These are phyloP conservation scores for Drosophila hawaiiensis DNA, from an alignment of 2,888 invertebrate genomes.

Conservation along the genomic window DNA sequence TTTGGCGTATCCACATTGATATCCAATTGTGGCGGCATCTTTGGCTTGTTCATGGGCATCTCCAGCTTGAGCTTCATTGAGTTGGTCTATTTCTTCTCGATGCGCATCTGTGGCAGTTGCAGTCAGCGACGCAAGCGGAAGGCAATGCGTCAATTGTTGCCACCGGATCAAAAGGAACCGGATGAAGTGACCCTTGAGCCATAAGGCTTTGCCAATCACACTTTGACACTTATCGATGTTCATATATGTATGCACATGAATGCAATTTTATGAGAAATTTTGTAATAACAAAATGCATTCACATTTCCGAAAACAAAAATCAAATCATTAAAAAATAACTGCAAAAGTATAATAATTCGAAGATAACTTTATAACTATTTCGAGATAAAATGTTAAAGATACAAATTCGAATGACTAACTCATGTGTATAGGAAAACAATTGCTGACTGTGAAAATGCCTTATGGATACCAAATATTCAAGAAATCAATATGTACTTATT, in stretches of 20 bases:
- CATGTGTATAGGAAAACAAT: background rate
- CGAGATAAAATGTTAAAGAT: background rate
- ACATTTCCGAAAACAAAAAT: background rate
- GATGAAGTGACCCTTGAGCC: conserved; percentile 38
- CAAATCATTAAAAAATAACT: background rate
- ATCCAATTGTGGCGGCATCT: conserved; percentile 89
- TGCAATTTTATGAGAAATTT: background rate
- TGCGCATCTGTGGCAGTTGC: conserved; percentile 82
- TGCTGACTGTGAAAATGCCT: background rate
- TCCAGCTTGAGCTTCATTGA: conserved; percentile 86
- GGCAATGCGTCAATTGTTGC: conserved; percentile 16
- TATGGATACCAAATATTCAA: background rate
- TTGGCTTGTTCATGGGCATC: conserved; percentile 86
- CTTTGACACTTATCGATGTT: too few species aligned
- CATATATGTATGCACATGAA: background rate
- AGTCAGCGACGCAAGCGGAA: conserved; percentile 73
- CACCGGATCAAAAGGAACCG: conserved; percentile 25
- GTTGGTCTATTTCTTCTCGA: conserved; percentile 86
- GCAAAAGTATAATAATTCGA: background rate
- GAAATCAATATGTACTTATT: conserved; percentile 18
- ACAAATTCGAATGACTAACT: background rate
- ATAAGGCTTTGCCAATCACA: background rate
- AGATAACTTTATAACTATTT: background rate
- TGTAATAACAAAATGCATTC: background rate
- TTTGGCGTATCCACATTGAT: conserved; percentile 89